phyloP scores from a whole-genome alignment of 1,140 invertebrate genomes.

The Trialeurodes vaporariorum region DNA sequence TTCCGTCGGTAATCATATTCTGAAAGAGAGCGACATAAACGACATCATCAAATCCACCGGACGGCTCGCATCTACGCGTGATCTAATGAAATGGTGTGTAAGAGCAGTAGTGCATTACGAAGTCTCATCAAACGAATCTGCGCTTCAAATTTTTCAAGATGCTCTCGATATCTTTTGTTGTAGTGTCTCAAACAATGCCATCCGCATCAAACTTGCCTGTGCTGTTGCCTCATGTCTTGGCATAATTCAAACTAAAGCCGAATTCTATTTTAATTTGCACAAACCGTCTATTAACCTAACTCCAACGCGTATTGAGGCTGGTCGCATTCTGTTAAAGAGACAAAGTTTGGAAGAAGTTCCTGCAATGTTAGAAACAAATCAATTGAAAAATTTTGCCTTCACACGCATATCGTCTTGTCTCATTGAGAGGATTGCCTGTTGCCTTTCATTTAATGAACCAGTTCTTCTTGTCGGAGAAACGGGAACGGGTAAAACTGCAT shows the following conservation, averaged over 20 bases:
- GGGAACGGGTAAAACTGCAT: conserved; percentile 96
- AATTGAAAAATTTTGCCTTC: conserved; percentile 53
- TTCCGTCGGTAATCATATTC: conserved; percentile 51
- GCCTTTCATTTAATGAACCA: conserved; percentile 72
- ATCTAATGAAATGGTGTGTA: conserved; percentile 86
- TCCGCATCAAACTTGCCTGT: conserved; percentile 49
- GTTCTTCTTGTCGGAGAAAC: conserved; percentile 95
- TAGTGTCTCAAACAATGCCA: conserved; percentile 47
- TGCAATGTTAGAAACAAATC: neutral
- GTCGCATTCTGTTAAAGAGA: conserved; percentile 39
- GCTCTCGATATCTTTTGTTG: conserved; percentile 84
- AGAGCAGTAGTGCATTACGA: conserved; percentile 62
- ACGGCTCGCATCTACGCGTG: conserved; percentile 57
- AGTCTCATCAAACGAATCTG: conserved; percentile 57
- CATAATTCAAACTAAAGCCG: conserved; percentile 66
- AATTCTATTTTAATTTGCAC: conserved; percentile 63
- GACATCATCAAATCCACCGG: conserved; percentile 31
- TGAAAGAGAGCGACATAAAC: conserved; percentile 23
- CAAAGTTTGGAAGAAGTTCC: neutral
- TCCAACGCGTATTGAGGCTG: conserved; percentile 36
- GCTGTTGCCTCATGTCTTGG: conserved; percentile 70
- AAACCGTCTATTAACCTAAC: conserved; percentile 59
- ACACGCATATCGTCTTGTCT: conserved; percentile 66
- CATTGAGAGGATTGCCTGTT: conserved; percentile 75
- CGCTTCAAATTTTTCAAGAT: conserved; percentile 71